Evolutionary conservation across 2,113 vertebrate species (phyloP).

Genomic region (Limanda limanda): DNA sequence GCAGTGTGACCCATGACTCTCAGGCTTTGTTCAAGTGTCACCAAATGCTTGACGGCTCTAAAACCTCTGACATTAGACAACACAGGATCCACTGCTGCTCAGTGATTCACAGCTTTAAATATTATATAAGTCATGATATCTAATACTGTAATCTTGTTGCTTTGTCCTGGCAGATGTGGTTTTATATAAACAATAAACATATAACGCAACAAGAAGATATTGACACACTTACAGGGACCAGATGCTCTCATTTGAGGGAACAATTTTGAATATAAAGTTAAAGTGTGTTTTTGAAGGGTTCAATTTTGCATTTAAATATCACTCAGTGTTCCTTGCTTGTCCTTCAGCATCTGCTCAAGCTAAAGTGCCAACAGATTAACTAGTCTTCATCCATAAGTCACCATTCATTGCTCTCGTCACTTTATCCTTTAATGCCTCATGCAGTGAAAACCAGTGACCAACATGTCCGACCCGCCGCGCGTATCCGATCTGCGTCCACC

Average conservation of each 20-base stretch:
- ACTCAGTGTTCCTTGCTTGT: background rate
- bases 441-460: conserved; percentile 36
- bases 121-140: conserved; percentile 1
- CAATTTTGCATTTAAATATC: conserved; percentile 14
- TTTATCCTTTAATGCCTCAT: conserved; percentile 59
- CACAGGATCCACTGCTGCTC: background rate
- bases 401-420: conserved; percentile 22
- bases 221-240: background rate
- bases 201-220: conserved; percentile 6
- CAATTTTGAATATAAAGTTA: background rate
- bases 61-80: conserved; percentile 33
- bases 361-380: conserved; percentile 49
- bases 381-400: conserved; percentile 39
- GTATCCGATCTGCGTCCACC: conserved; percentile 26
- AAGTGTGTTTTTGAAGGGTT: background rate
- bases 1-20: conserved; percentile 10
- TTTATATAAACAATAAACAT: background rate
- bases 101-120: background rate
- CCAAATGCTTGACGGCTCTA: conserved; percentile 14
- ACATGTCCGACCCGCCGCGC: conserved; percentile 30
- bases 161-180: background rate
- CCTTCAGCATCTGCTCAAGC: background rate
- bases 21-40: conserved; percentile 34
- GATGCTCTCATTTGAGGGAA: too few relatives aligned
- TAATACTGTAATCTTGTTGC: background rate